phyloP scores from a whole-genome alignment of 2,113 vertebrate genomes.

The Motacilla tschutschensis region DNA sequence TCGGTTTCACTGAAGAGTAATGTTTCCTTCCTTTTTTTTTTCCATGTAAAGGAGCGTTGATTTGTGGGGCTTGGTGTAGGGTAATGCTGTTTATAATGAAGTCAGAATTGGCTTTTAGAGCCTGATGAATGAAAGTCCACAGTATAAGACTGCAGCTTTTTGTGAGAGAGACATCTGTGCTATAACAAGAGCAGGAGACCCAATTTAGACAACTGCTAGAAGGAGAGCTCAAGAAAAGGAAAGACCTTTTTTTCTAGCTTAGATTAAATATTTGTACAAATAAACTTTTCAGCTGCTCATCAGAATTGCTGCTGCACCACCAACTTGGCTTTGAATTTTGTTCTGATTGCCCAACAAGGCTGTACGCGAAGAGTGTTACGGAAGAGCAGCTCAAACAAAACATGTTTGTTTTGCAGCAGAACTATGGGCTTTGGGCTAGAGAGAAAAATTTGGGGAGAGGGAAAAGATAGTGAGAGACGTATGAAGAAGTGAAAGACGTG shows the following conservation, averaged over 20 bases:
- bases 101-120: conserved; percentile 62
- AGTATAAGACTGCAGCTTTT: conserved; percentile 68
- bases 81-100: conserved; percentile 62
- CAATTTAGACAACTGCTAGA: conserved; percentile 66
- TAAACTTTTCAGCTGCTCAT: conserved; percentile 71
- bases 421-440: conserved; percentile 23
- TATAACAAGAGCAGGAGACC: conserved; percentile 67
- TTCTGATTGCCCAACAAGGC: conserved; percentile 63
- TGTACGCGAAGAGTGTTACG: conserved; percentile 33
- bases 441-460: not conserved
- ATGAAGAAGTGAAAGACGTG: not conserved
- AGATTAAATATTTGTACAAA: conserved; percentile 72
- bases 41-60: conserved; percentile 5
- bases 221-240: conserved; percentile 58
- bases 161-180: conserved; percentile 71
- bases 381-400: conserved; percentile 65
- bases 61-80: conserved; percentile 54
- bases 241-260: conserved; percentile 52
- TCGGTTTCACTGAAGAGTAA: not conserved
- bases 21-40: not conserved
- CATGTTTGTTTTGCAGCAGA: conserved; percentile 57
- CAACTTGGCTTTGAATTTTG: conserved; percentile 67
- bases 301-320: conserved; percentile 67
- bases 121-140: conserved; percentile 70
- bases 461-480: not conserved